These are phyloP conservation scores for Lagopus muta DNA, from an alignment of 2,113 vertebrate species.

Conservation along the genomic window DNA sequence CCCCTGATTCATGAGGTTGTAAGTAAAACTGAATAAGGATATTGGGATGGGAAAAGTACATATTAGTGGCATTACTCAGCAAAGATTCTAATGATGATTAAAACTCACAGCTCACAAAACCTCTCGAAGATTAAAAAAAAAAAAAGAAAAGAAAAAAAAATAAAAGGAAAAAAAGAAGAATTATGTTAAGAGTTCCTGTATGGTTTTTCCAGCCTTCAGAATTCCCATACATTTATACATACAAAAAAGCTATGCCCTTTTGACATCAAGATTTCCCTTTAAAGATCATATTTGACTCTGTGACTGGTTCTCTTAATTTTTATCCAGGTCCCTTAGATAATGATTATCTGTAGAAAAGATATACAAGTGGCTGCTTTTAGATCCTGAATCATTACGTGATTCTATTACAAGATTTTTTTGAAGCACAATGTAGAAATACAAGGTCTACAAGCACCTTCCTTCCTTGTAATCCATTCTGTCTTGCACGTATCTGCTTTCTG, in stretches of 20 bases:
- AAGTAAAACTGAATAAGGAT: not conserved
- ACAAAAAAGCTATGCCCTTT: constrained; percentile 47
- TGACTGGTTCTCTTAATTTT: constrained; percentile 24
- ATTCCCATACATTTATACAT: not conserved
- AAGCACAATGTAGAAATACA: not conserved
- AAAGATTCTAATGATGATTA: not conserved
- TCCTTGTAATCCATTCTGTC: not conserved
- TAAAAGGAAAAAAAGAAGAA: not conserved
- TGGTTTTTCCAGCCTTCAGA: not conserved
- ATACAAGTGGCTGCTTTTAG: not conserved
- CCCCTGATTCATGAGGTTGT: not conserved
- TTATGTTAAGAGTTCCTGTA: not conserved
- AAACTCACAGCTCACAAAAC: not conserved
- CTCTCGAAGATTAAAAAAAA: not conserved
- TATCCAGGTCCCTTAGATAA: not conserved
- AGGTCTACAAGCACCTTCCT: not conserved
- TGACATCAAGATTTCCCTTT: constrained; percentile 38
- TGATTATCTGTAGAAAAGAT: constrained; percentile 22
- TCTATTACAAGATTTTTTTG: not conserved
- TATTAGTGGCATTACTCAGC: not conserved
- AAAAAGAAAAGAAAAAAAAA: not conserved
- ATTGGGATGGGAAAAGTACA: not conserved
- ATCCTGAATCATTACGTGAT: constrained; percentile 32
- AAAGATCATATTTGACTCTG: constrained; percentile 28
- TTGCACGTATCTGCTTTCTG: not conserved